Percentiles rank a stretch among this genome's conserved stretches.
Conservation (phyloP, 2,113 vertebrate genomes). For the Megaceryle torquata region DNA sequence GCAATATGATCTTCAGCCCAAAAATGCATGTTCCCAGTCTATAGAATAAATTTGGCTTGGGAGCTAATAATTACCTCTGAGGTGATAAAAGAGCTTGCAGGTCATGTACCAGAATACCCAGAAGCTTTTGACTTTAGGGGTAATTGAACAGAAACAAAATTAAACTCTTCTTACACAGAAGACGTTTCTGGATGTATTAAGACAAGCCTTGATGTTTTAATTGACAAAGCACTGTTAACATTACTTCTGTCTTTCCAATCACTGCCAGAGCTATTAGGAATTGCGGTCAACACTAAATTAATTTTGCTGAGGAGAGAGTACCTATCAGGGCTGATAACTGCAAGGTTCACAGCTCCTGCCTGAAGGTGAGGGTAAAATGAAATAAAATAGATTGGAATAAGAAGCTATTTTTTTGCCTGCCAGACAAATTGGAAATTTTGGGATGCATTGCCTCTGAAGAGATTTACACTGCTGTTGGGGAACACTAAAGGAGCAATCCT, state of each 20-base stretch:
- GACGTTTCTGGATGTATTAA: neutral
- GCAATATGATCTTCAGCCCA: neutral
- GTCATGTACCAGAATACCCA: neutral
- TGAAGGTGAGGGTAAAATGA: neutral
- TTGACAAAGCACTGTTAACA: neutral
- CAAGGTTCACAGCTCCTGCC: neutral
- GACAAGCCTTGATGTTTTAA: neutral
- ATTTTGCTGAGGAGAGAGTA: neutral
- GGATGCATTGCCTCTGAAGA: fast-evolving
- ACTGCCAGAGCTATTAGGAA: neutral
- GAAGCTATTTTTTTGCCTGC: neutral
- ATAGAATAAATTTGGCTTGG: neutral
- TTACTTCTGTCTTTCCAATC: neutral
- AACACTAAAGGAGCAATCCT: neutral
- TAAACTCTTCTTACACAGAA: neutral
- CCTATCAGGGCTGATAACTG: neutral
- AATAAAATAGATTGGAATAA: neutral
- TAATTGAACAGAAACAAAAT: neutral
- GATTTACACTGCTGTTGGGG: neutral
- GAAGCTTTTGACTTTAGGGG: neutral
- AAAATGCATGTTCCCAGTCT: neutral
- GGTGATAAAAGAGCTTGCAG: neutral
- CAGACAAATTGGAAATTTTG: neutral
- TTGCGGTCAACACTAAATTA: neutral
- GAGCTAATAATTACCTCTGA: neutral